Evolutionary conservation across 2,888 invertebrate genomes (phyloP).

Genomic region (Caenorhabditis afra): DNA sequence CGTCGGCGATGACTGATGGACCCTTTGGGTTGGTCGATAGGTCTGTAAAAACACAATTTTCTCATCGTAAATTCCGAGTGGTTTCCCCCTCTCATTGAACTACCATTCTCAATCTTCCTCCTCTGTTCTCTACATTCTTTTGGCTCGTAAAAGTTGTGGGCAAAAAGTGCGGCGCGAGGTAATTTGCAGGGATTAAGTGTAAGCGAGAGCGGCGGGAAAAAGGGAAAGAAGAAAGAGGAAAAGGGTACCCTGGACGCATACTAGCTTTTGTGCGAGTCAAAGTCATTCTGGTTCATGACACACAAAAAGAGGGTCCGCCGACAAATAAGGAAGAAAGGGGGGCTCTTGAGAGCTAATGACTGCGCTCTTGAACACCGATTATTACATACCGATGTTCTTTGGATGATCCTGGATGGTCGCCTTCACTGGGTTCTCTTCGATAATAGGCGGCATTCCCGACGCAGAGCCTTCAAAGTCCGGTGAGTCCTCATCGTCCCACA

Average conservation of each 20-base stretch:
- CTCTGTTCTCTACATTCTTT: slow-evolving; percentile 10
- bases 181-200: slow-evolving; percentile 49
- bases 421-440: slow-evolving; percentile 31
- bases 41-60: slow-evolving; percentile 33
- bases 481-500: slow-evolving; percentile 55
- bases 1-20: slow-evolving; percentile 40
- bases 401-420: slow-evolving; percentile 29
- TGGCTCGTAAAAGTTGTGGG: slow-evolving; percentile 47
- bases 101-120: not conserved
- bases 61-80: slow-evolving; percentile 14
- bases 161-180: slow-evolving; percentile 41
- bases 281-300: slow-evolving; percentile 3
- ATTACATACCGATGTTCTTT: slow-evolving; percentile 46
- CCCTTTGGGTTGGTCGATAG: slow-evolving; percentile 49
- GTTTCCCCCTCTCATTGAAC: not conserved
- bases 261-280: slow-evolving; percentile 12
- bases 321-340: not conserved
- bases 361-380: not conserved
- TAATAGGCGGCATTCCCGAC: slow-evolving; percentile 49
- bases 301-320: not conserved
- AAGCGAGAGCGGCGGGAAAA: slow-evolving; percentile 17
- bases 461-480: slow-evolving; percentile 39
- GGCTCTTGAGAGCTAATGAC: not conserved
- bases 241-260: not conserved
- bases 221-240: slow-evolving; percentile 2